phyloP scores from a whole-genome alignment of 2,797 vertebrate genomes.

The Manis crassicaudata region DNA sequence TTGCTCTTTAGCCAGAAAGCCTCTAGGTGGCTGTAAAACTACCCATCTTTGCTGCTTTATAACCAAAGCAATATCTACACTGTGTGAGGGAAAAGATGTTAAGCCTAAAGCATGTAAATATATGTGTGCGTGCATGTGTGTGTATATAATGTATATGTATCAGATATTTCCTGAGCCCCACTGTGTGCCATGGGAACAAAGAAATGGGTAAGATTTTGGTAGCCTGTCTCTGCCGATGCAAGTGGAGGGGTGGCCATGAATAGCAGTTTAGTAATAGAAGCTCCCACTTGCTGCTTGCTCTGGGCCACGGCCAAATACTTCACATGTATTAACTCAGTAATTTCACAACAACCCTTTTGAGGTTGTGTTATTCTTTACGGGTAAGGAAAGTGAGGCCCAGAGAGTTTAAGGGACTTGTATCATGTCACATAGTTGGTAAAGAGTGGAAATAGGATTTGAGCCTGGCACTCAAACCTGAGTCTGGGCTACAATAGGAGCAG shows the following conservation, averaged over 20 bases:
- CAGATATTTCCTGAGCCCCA: neutral
- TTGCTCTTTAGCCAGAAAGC: conserved; percentile 64
- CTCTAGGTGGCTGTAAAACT: conserved; percentile 17
- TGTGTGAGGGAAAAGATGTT: neutral
- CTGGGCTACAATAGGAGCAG: neutral
- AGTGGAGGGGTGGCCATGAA: neutral
- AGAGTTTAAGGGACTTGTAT: neutral
- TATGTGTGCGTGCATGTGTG: rapidly evolving
- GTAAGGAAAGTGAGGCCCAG: neutral
- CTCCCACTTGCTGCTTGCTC: neutral
- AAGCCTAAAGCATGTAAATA: neutral
- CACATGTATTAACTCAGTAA: neutral
- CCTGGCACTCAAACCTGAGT: neutral
- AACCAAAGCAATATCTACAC: neutral
- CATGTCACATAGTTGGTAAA: neutral
- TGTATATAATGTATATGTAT: neutral
- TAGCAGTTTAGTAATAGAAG: neutral
- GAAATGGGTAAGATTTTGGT: neutral
- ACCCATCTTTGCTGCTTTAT: neutral
- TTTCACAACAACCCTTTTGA: neutral
- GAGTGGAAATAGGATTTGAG: neutral
- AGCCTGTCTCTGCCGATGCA: neutral
- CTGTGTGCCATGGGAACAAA: neutral
- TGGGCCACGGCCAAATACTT: neutral
- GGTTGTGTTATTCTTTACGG: neutral